Base-by-base conservation (phyloP, 2,113 vertebrate genomes). In the Cyphomyrus plagiostoma region DNA sequence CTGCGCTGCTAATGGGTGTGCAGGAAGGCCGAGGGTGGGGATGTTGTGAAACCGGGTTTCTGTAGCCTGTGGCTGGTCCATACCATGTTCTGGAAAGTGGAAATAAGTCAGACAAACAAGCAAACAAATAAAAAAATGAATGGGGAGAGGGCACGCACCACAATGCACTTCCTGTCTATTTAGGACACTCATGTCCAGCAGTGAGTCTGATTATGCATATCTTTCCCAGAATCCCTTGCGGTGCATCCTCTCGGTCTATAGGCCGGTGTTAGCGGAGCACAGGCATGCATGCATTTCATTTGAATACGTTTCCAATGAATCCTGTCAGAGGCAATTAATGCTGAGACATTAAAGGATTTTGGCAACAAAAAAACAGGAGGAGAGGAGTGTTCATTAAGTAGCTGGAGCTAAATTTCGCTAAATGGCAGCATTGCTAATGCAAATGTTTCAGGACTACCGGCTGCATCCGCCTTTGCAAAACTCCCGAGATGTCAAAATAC, bases 201-300 rank as follows among this genome's bases (percentile, higher is more conserved):
- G 95, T 95, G 92, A 91, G 94, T 95, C 95, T 96, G 95, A 95
- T 95, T 96, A 96, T 96, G 95, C 95, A 96, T 96, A 95, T 95
- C 86, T 93, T 92, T 95, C 92, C 91, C 92, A 94, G 93, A 92
- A 91, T 92, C 92, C 94, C 96, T 95, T 86, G 94, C 94, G 95
- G 95, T 94, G 91, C 90, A 93, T 90, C 89, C 89, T 89, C 90
- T 86, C 62, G 92, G 92, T 92, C 91, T 91, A 89, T 6, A 87
- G 23, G 85, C 49, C 85, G 46, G 35, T 91, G 88, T 92, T 93
- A 92, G 90, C 91, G 92, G 87, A 92, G 91, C 93, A 92, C 91
- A 91, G 50, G 92, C 89, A 93, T 89, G 89, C 93, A 93, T 93
- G 94, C 94, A 95, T 94, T 92, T 93, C 91, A 95, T 95, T 96